phyloP scores from a whole-genome alignment of 2,113 vertebrate species.

The Notarius lentiginosus region DNA sequence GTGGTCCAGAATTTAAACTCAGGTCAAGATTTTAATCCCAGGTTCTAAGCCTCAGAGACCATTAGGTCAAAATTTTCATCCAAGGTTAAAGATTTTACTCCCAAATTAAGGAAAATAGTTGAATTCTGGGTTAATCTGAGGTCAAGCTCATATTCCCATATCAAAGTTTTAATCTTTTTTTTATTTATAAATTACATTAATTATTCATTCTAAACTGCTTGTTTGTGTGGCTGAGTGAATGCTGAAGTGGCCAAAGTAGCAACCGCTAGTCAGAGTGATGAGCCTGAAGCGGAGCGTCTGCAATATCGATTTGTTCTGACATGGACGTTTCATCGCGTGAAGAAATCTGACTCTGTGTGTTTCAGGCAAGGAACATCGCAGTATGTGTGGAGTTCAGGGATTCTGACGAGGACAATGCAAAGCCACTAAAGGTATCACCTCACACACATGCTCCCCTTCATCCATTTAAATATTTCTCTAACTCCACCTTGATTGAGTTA shows the following conservation, averaged over 20 bases:
- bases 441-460: background rate
- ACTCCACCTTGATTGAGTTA: background rate
- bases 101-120: background rate
- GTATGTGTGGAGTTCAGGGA: conserved; percentile 94
- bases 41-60: too few relatives aligned
- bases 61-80: background rate
- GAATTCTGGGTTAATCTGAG: background rate
- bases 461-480: background rate
- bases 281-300: conserved; percentile 1
- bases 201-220: background rate
- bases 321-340: background rate
- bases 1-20: background rate
- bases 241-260: background rate
- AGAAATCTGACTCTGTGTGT: conserved; percentile 2
- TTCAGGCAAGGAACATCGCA: conserved; percentile 94
- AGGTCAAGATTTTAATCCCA: background rate
- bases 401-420: conserved; percentile 87
- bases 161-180: background rate
- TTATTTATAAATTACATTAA: background rate
- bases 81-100: background rate
- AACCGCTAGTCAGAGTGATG: background rate
- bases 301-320: background rate
- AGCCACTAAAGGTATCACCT: conserved; percentile 84
- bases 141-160: background rate
- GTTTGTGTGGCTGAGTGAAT: background rate